These are phyloP conservation scores for Cerceris ruficornis DNA, from an alignment of 2,888 invertebrate genomes.

Conservation along the genomic window DNA sequence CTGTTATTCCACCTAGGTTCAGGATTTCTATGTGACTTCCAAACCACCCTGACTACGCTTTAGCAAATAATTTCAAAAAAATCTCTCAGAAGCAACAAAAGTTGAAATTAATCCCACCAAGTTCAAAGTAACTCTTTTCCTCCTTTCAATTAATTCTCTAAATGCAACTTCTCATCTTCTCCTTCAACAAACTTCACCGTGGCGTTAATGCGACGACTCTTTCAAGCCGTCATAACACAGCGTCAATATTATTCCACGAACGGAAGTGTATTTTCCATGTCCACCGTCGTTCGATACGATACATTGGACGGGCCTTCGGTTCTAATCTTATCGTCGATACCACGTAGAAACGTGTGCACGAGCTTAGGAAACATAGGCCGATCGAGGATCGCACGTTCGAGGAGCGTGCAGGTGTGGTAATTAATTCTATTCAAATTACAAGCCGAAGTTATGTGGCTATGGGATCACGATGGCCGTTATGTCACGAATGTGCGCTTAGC, in stretches of 20 bases:
- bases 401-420: slow-evolving; percentile 50
- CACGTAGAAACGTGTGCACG: slow-evolving; percentile 14
- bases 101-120: too few species aligned
- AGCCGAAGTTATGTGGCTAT: slow-evolving; percentile 44
- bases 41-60: too few species aligned
- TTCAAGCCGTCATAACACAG: too few species aligned
- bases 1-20: too few species aligned
- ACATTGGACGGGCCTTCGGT: neutral
- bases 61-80: too few species aligned
- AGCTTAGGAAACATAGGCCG: neutral
- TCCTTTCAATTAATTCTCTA: too few species aligned
- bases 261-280: neutral
- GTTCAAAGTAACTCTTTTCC: too few species aligned
- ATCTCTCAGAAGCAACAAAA: too few species aligned
- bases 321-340: slow-evolving; percentile 19
- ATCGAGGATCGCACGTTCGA: neutral
- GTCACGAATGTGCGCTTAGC: slow-evolving; percentile 33
- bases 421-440: slow-evolving; percentile 58
- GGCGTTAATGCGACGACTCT: too few species aligned
- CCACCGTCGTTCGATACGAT: neutral
- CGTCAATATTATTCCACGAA: neutral
- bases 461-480: slow-evolving; percentile 43
- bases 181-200: too few species aligned
- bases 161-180: too few species aligned
- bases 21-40: too few species aligned